Percentiles rank a stretch among this genome's conserved stretches.
phyloP scores from a whole-genome alignment of 2,888 invertebrate genomes.

The Baccha elongata region DNA sequence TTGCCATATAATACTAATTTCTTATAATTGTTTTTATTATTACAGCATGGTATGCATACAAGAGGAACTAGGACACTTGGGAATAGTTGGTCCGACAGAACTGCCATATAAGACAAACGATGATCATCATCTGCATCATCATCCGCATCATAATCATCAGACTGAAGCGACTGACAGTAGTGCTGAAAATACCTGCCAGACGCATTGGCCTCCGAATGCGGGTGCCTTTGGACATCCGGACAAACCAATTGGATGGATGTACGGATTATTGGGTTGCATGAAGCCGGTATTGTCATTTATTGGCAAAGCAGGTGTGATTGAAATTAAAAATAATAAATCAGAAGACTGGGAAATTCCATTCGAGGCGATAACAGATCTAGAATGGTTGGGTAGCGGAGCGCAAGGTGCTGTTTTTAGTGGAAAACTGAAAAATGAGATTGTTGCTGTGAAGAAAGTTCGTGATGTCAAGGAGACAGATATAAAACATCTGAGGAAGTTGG shows the following conservation, averaged over 20 bases:
- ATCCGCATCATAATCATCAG: conserved; percentile 77
- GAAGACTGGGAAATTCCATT: conserved; percentile 98
- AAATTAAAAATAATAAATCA: conserved; percentile 84
- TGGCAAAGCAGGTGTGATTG: conserved; percentile 88
- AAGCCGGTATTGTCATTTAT: conserved; percentile 94
- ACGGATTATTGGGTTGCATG: conserved; percentile 93
- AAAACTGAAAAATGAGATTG: conserved; percentile 90
- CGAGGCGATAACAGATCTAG: conserved; percentile 92
- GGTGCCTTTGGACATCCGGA: conserved; percentile 81
- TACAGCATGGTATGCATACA: conserved; percentile 86
- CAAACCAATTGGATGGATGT: conserved; percentile 88
- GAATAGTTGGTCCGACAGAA: conserved; percentile 78
- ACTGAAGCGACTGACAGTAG: conserved; percentile 81
- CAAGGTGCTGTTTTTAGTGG: conserved; percentile 98
- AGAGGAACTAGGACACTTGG: conserved; percentile 85
- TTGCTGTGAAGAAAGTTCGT: conserved; percentile 98
- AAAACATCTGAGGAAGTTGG: conserved; percentile 93
- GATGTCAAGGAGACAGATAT: conserved; percentile 97
- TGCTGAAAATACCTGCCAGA: conserved; percentile 81
- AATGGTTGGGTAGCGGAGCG: conserved; percentile 97
- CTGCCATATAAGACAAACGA: conserved; percentile 78
- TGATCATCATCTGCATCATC: conserved; percentile 74
- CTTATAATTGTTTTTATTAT: conserved; percentile 74
- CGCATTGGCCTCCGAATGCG: conserved; percentile 83
- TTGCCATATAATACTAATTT: conserved; percentile 46